Percentiles rank a stretch among this genome's conserved stretches.
These are phyloP conservation scores for Bugula neritina DNA, from an alignment of 2,888 invertebrate species.

Conservation along the genomic window DNA sequence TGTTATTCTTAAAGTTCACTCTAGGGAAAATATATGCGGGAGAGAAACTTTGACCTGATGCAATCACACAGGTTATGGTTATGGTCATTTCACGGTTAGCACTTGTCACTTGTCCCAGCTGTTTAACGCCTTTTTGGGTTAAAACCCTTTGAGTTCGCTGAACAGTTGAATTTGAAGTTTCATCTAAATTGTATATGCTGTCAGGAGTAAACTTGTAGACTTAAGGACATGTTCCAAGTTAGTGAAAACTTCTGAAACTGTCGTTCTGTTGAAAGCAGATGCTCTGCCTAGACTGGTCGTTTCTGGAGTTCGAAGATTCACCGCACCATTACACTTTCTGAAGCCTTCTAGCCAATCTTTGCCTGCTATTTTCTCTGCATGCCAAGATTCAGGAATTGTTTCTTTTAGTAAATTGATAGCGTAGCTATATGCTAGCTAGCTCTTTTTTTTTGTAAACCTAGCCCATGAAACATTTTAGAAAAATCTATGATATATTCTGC, in stretches of 20 bases:
- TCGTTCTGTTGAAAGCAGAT: constrained; percentile 28
- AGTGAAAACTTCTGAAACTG: constrained; percentile 29
- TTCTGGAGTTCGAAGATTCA: constrained; percentile 29
- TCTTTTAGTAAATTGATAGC: neutral
- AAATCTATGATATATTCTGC: neutral
- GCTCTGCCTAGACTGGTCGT: constrained; percentile 32
- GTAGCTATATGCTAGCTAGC: constrained; percentile 8
- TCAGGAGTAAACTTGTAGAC: constrained; percentile 28
- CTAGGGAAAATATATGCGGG: constrained; percentile 56
- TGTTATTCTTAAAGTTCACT: constrained; percentile 40
- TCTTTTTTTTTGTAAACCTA: too few relatives aligned
- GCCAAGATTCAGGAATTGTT: neutral
- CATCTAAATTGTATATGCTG: constrained; percentile 43
- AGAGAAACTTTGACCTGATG: constrained; percentile 50
- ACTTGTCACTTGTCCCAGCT: constrained; percentile 48
- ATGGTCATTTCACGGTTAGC: constrained; percentile 51
- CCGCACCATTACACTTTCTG: constrained; percentile 26
- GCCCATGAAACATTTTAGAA: too few relatives aligned
- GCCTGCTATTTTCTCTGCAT: constrained; percentile 30
- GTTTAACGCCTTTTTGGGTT: constrained; percentile 44
- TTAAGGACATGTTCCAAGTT: constrained; percentile 29
- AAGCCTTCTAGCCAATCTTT: constrained; percentile 30
- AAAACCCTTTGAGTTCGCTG: constrained; percentile 40
- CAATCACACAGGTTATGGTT: constrained; percentile 52
- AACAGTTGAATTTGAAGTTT: constrained; percentile 42